Conservation (phyloP, 2,888 invertebrate genomes). For the Oscheius sp. region DNA sequence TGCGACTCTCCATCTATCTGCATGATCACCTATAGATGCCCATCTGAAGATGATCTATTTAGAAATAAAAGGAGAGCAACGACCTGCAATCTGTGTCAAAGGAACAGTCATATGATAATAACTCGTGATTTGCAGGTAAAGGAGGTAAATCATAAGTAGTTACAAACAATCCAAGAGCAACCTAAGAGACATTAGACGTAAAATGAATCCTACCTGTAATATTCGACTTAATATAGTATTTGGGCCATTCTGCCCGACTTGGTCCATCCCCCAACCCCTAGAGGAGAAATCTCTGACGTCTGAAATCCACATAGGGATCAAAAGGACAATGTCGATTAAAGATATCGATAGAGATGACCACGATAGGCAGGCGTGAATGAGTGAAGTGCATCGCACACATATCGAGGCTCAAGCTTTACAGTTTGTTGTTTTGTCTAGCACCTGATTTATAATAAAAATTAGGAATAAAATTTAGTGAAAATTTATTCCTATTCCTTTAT, state of each 20-base stretch:
- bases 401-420: conserved; percentile 15
- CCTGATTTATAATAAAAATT: no score
- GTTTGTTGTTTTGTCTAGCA: neutral
- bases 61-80: conserved; percentile 8
- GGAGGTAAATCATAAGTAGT: conserved; percentile 64
- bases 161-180: conserved; percentile 67
- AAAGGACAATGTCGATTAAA: neutral
- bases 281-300: conserved; percentile 17
- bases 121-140: conserved; percentile 42
- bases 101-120: conserved; percentile 62
- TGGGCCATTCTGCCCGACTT: conserved; percentile 29
- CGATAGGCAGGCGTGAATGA: conserved; percentile 26
- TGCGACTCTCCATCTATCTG: conserved; percentile 61
- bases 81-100: conserved; percentile 64
- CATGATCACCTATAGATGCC: conserved; percentile 38
- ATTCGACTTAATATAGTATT: conserved; percentile 52
- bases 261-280: conserved; percentile 23
- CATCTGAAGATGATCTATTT: conserved; percentile 36
- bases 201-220: conserved; percentile 40
- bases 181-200: conserved; percentile 34
- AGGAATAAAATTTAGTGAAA: no score
- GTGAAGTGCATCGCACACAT: conserved; percentile 25
- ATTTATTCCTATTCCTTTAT: no score
- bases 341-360: neutral
- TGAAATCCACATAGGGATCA: conserved; percentile 15